Conservation (phyloP, 2,113 vertebrate genomes). For the Serilophus lunatus region DNA sequence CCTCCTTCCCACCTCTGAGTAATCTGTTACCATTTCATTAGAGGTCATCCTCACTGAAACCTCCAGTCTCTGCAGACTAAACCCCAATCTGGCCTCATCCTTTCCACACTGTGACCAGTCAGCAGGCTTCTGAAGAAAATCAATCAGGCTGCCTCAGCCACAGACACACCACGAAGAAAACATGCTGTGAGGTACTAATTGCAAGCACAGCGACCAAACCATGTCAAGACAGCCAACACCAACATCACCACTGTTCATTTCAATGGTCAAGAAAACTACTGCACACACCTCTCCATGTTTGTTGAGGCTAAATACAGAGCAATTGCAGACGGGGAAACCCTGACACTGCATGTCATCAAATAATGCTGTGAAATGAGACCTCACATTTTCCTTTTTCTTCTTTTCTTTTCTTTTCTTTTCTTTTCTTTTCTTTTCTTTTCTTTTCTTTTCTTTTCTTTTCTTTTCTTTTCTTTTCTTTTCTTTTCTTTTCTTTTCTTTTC, state of each 20-base stretch:
- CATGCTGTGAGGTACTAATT: conserved; percentile 57
- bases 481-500: background rate
- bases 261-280: background rate
- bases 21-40: conserved; percentile 36
- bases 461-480: background rate
- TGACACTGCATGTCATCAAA: background rate
- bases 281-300: background rate
- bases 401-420: background rate
- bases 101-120: conserved; percentile 11
- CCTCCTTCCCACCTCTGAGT: conserved; percentile 18
- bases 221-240: background rate
- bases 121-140: conserved; percentile 41
- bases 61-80: conserved; percentile 23
- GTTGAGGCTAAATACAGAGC: background rate
- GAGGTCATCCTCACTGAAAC: conserved; percentile 21
- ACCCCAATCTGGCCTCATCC: background rate
- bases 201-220: conserved; percentile 54
- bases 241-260: background rate
- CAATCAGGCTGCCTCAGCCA: conserved; percentile 38
- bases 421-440: background rate
- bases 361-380: background rate
- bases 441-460: background rate
- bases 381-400: background rate
- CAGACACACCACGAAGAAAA: conserved; percentile 47
- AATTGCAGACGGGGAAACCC: background rate